Percentiles rank a stretch among this genome's conserved stretches.
Conservation (phyloP, 2,888 invertebrate species). For the Proisotoma minuta region DNA sequence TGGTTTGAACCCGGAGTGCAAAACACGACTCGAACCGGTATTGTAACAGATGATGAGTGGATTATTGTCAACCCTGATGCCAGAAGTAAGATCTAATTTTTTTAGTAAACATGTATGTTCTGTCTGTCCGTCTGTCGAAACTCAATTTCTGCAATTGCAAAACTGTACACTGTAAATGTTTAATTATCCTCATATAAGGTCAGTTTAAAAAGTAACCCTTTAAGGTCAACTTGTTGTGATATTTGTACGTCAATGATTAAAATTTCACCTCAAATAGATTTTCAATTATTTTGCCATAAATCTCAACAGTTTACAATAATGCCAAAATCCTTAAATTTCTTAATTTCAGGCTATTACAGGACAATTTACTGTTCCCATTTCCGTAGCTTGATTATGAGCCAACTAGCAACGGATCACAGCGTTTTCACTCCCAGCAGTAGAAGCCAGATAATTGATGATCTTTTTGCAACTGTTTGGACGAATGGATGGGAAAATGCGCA, state of each 20-base stretch:
- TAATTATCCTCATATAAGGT: too few species aligned
- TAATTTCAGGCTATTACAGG: slow-evolving; percentile 29
- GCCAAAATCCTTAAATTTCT: too few species aligned
- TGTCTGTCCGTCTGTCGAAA: too few species aligned
- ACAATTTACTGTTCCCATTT: slow-evolving; percentile 28
- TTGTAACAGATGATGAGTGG: slow-evolving; percentile 13
- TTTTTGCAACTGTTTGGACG: slow-evolving; percentile 10
- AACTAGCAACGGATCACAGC: slow-evolving; percentile 16
- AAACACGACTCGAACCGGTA: background rate
- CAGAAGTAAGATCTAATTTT: slow-evolving; percentile 26
- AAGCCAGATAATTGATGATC: slow-evolving; percentile 28
- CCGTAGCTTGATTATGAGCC: slow-evolving; percentile 4
- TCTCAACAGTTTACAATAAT: too few species aligned
- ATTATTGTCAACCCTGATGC: slow-evolving; percentile 39
- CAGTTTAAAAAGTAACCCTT: too few species aligned
- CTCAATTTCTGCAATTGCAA: too few species aligned
- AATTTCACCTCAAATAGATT: too few species aligned
- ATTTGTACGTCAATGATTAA: too few species aligned
- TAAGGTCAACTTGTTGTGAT: too few species aligned
- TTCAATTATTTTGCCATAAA: too few species aligned
- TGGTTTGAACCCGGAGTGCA: slow-evolving; percentile 14
- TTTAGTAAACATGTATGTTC: too few species aligned
- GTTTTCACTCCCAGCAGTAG: slow-evolving; percentile 13
- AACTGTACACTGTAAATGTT: too few species aligned
- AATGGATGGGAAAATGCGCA: slow-evolving; percentile 10